Percentiles rank a stretch among this genome's conserved stretches.
Evolutionary conservation across 2,888 invertebrate genomes (phyloP).

Genomic region (Dione vanillae): DNA sequence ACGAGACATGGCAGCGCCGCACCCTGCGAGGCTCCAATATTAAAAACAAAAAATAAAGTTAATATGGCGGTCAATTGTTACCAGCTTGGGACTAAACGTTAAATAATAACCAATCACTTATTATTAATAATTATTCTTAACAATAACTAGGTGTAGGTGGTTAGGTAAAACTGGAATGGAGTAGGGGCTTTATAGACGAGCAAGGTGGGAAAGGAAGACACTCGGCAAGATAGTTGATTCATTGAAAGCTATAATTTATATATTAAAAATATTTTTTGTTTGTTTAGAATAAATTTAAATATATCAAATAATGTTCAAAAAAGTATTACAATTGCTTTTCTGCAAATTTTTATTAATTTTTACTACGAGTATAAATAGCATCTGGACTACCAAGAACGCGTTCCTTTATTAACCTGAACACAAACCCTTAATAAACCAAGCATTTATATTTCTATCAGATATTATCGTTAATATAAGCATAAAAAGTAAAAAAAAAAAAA

Average conservation of each 20-base stretch:
- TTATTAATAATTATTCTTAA: constrained; percentile 10
- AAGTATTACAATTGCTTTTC: too few species aligned
- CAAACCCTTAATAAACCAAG: too few species aligned
- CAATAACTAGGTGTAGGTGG: constrained; percentile 23
- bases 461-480: neutral
- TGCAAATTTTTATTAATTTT: too few species aligned
- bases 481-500: neutral
- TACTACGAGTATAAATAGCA: too few species aligned
- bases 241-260: too few species aligned
- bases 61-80: constrained; percentile 61
- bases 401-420: too few species aligned
- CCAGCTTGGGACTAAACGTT: constrained; percentile 18
- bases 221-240: too few species aligned
- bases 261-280: too few species aligned
- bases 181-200: constrained; percentile 23
- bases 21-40: constrained; percentile 71
- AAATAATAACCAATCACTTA: constrained; percentile 25
- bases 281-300: too few species aligned
- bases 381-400: too few species aligned
- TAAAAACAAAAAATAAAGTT: constrained; percentile 58
- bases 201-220: constrained; percentile 23
- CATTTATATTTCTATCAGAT: too few species aligned
- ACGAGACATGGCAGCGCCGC: constrained; percentile 52
- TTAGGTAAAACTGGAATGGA: constrained; percentile 38
- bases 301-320: too few species aligned